These are phyloP conservation scores for Tiliqua scincoides DNA, from an alignment of 2,113 vertebrate species.

Conservation along the genomic window DNA sequence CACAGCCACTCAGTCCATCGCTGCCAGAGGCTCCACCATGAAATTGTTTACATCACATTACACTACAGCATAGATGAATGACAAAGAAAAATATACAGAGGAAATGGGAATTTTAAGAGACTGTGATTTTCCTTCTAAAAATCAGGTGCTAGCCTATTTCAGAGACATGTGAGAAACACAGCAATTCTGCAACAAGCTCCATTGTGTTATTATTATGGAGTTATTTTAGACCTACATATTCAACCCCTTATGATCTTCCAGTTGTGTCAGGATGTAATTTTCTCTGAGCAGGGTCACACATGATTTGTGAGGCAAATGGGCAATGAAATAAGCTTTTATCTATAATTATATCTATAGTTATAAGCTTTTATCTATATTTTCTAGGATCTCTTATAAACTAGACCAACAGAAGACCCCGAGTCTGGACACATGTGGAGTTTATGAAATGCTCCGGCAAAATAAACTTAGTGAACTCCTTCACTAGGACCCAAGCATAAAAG, in stretches of 20 bases:
- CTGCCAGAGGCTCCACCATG: not conserved
- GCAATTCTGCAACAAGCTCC: not conserved
- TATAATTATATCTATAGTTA: too few relatives aligned
- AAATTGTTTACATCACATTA: not conserved
- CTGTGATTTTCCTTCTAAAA: not conserved
- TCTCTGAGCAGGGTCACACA: constrained; percentile 51
- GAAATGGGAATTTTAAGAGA: not conserved
- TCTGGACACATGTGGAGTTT: constrained; percentile 42
- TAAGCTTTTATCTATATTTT: constrained; percentile 49
- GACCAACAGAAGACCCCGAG: constrained; percentile 19
- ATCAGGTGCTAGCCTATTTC: not conserved
- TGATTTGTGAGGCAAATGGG: constrained; percentile 41
- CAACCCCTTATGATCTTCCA: constrained; percentile 55
- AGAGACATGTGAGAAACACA: not conserved
- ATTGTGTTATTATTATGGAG: constrained; percentile 28
- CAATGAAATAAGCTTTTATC: constrained; percentile 62
- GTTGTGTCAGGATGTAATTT: constrained; percentile 25
- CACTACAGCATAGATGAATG: not conserved
- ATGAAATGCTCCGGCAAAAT: constrained; percentile 3
- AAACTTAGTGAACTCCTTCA: constrained; percentile 40
- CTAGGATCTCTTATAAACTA: constrained; percentile 40
- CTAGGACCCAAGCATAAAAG: constrained; percentile 22
- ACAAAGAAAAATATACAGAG: not conserved
- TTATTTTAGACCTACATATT: constrained; percentile 32
- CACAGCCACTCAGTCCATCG: not conserved